Conservation (phyloP, 2,113 vertebrate species). For the Ibidorhyncha struthersii region DNA sequence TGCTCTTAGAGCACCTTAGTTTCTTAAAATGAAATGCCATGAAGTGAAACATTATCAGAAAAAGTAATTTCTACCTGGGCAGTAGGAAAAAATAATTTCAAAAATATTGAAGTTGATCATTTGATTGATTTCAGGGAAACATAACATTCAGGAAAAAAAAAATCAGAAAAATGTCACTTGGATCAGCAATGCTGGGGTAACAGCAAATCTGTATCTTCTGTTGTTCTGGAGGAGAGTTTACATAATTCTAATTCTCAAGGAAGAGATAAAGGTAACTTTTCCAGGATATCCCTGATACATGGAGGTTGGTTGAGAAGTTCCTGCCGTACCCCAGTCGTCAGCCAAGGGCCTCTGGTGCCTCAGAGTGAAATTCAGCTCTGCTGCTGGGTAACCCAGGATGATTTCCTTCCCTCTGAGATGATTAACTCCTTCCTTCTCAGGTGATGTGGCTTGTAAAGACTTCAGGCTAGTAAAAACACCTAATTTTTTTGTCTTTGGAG, state of each 20-base stretch:
- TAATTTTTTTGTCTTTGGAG: neutral
- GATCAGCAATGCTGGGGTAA: neutral
- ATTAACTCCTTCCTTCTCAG: neutral
- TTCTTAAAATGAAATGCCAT: neutral
- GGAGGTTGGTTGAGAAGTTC: neutral
- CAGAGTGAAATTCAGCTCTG: no score
- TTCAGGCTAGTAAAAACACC: neutral
- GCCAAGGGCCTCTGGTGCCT: neutral
- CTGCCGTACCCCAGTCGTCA: neutral
- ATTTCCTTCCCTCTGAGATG: neutral
- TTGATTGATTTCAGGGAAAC: neutral
- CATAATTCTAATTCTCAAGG: neutral
- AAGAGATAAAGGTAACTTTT: neutral
- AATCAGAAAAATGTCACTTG: neutral
- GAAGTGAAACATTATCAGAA: neutral
- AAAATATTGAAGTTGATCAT: neutral
- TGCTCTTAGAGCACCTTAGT: neutral
- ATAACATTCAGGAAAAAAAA: neutral
- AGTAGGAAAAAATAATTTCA: neutral
- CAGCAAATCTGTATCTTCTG: neutral
- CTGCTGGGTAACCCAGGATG: neutral
- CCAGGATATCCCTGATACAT: neutral
- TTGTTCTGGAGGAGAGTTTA: neutral
- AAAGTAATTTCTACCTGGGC: neutral
- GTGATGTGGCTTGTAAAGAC: neutral